Evolutionary conservation across 2,888 invertebrate species (phyloP).

Genomic region (Drosophila nr. fundita): DNA sequence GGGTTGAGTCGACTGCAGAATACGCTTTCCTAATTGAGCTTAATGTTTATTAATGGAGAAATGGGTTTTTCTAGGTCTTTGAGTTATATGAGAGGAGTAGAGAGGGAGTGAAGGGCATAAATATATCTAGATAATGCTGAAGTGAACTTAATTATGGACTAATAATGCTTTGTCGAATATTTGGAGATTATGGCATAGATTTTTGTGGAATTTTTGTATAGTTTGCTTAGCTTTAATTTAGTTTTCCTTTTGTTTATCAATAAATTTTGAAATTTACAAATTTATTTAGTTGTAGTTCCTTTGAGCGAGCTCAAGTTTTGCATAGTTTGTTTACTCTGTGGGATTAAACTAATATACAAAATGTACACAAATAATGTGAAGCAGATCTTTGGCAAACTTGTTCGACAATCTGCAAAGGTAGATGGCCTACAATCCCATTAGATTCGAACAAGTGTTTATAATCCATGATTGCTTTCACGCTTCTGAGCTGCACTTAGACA

Average conservation of each 20-base stretch:
- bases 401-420: background rate
- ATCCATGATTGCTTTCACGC: slow-evolving; percentile 46
- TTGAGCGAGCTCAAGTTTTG: background rate
- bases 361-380: background rate
- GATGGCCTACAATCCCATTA: slow-evolving; percentile 10
- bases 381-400: background rate
- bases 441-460: slow-evolving; percentile 33
- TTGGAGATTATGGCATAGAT: background rate
- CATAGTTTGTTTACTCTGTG: background rate
- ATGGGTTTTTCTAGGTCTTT: background rate
- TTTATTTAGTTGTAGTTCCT: background rate
- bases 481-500: slow-evolving; percentile 39
- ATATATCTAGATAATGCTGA: background rate
- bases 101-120: background rate
- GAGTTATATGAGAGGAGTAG: too few relatives aligned
- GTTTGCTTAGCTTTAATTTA: background rate
- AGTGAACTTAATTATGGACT: background rate
- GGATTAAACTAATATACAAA: background rate
- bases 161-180: background rate
- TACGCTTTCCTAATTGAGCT: slow-evolving; percentile 19
- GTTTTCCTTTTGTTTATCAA: background rate
- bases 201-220: background rate
- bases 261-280: background rate
- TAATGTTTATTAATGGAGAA: background rate
- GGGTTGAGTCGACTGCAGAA: background rate